Percentiles rank a stretch among this genome's conserved stretches.
These are phyloP conservation scores for Atta texana DNA, from an alignment of 1,140 invertebrate species.

Conservation along the genomic window DNA sequence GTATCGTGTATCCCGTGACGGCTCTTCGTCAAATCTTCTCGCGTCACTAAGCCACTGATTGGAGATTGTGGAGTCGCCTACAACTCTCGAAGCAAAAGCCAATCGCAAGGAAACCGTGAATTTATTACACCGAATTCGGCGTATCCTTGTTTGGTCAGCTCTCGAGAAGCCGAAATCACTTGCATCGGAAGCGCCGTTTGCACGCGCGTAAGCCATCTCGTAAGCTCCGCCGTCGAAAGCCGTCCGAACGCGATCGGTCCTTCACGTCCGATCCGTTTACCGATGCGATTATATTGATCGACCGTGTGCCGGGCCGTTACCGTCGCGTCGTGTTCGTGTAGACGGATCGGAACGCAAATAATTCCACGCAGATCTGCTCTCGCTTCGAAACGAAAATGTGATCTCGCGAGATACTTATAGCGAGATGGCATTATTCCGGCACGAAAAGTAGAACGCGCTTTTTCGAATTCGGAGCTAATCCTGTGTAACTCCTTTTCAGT, in stretches of 20 bases:
- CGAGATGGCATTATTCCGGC: constrained; percentile 16
- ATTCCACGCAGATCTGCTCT: constrained; percentile 27
- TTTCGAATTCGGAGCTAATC: constrained; percentile 47
- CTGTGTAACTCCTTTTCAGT: constrained; percentile 30
- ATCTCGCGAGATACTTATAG: constrained; percentile 31
- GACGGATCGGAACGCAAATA: constrained; percentile 16
- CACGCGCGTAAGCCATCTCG: constrained; percentile 58
- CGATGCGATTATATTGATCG: constrained; percentile 64
- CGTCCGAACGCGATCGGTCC: constrained; percentile 57
- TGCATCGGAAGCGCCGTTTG: constrained; percentile 36
- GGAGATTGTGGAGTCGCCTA: constrained; percentile 69
- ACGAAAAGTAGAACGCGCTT: constrained; percentile 21
- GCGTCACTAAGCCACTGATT: constrained; percentile 71
- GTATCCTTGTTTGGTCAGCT: constrained; percentile 79
- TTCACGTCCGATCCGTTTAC: constrained; percentile 62
- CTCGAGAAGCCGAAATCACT: constrained; percentile 65
- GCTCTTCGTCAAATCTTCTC: constrained; percentile 52
- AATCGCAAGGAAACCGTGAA: constrained; percentile 75
- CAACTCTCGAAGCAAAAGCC: constrained; percentile 59
- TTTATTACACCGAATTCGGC: constrained; percentile 74
- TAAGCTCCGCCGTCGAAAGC: constrained; percentile 54
- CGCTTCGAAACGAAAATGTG: constrained; percentile 43
- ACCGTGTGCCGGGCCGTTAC: constrained; percentile 1
- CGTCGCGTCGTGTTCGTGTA: not conserved
- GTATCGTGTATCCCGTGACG: constrained; percentile 7